Conservation (phyloP, 2,113 vertebrate genomes). For the Barnardius zonarius region DNA sequence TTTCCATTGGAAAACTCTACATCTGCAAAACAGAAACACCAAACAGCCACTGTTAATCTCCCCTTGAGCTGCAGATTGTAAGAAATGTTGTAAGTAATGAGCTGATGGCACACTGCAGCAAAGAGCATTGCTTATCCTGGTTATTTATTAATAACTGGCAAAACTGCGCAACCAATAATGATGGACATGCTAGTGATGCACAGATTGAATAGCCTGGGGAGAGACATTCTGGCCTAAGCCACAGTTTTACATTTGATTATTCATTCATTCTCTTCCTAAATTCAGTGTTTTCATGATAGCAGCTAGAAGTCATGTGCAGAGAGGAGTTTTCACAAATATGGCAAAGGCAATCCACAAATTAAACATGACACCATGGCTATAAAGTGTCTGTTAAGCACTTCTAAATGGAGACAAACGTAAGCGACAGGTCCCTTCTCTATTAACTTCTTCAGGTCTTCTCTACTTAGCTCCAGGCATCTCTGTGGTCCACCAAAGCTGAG, state of each 20-base stretch:
- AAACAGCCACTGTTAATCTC: not conserved
- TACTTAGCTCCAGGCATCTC: not conserved
- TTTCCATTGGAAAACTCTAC: constrained; percentile 39
- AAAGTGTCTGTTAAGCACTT: not conserved
- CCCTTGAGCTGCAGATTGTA: not conserved
- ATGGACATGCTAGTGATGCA: not conserved
- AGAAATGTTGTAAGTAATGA: not conserved
- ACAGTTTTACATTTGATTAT: not conserved
- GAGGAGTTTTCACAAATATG: not conserved
- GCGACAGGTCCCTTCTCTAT: not conserved
- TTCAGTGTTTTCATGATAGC: not conserved
- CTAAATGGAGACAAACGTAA: not conserved
- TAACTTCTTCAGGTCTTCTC: not conserved
- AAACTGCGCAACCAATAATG: not conserved
- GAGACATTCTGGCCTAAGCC: not conserved
- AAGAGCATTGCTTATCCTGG: not conserved
- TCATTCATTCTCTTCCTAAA: not conserved
- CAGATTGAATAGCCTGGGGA: not conserved
- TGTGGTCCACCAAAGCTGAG: not conserved
- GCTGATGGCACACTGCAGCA: not conserved
- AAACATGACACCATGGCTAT: not conserved
- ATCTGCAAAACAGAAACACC: constrained; percentile 17
- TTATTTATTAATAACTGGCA: constrained; percentile 60
- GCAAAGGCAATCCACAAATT: not conserved
- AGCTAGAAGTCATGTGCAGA: not conserved